These are phyloP conservation scores for Dipodomys ordii DNA, from an alignment of 2,113 vertebrate genomes.

Conservation along the genomic window DNA sequence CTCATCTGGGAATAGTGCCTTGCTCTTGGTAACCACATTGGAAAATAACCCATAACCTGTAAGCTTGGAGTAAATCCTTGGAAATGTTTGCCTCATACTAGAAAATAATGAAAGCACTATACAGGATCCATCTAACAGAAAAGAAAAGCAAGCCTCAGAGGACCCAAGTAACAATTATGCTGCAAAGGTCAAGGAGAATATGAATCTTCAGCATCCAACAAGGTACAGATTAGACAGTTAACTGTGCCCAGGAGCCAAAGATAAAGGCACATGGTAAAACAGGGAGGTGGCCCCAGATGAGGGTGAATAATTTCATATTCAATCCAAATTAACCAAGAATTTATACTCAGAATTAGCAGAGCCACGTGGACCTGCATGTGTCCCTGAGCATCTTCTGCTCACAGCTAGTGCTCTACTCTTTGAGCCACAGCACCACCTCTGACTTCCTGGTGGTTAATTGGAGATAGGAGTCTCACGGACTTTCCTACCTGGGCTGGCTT, in stretches of 20 bases:
- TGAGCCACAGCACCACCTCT: too few species aligned
- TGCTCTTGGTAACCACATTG: neutral
- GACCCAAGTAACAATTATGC: neutral
- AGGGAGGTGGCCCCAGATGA: neutral
- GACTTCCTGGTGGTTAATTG: too few species aligned
- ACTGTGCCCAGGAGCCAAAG: neutral
- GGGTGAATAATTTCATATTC: neutral
- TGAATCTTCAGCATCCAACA: neutral
- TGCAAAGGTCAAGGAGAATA: neutral
- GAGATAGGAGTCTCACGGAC: too few species aligned
- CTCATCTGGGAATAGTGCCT: neutral
- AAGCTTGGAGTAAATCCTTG: neutral
- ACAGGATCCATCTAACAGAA: neutral
- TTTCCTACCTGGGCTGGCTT: neutral
- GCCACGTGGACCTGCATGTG: too few species aligned
- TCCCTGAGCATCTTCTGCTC: too few species aligned
- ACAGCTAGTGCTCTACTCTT: too few species aligned
- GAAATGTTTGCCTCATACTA: neutral
- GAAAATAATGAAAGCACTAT: neutral
- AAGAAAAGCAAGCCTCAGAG: neutral
- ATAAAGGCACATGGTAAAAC: neutral
- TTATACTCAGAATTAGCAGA: neutral
- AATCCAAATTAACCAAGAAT: neutral
- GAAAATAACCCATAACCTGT: too few species aligned
- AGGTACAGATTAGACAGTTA: neutral